Evolutionary conservation across 2,113 vertebrate species (phyloP).

Genomic region (Guaruba guarouba): DNA sequence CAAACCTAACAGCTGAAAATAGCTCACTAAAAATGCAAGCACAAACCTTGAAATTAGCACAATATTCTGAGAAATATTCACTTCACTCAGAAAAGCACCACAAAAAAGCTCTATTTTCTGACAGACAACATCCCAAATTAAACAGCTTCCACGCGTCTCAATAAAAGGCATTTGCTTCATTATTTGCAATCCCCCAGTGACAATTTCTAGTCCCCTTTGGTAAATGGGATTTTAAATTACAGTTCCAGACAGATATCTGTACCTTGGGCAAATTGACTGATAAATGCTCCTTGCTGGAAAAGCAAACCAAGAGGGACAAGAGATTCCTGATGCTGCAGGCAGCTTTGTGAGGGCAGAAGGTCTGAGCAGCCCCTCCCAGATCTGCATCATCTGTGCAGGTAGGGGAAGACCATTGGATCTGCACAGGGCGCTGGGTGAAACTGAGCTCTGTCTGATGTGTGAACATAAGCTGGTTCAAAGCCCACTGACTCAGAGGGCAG

Average conservation of each 20-base stretch:
- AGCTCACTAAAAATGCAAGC: neutral
- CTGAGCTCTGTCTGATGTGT: neutral
- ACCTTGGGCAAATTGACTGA: neutral
- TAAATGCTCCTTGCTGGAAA: neutral
- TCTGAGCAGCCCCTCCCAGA: neutral
- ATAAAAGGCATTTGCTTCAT: conserved; percentile 48
- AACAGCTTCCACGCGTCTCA: conserved; percentile 53
- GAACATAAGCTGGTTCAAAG: neutral
- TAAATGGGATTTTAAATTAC: conserved; percentile 36
- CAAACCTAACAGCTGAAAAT: neutral
- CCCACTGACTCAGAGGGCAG: neutral
- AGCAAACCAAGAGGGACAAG: accelerated
- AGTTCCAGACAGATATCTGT: conserved; percentile 41
- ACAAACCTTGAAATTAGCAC: neutral
- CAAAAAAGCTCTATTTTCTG: conserved; percentile 44
- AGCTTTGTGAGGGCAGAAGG: neutral
- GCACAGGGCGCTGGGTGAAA: neutral
- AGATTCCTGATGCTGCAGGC: neutral
- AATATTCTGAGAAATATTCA: neutral
- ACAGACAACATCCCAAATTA: conserved; percentile 39
- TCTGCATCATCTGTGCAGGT: neutral
- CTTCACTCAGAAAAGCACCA: neutral
- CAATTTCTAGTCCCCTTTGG: conserved; percentile 28
- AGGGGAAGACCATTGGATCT: neutral
- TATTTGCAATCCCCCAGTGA: conserved; percentile 39